A percentile compares a stretch with the other conserved stretches of the same genome.
These are phyloP conservation scores for Microcebus ravelobensis DNA, from an alignment of 2,113 vertebrate species.

Conservation along the genomic window DNA sequence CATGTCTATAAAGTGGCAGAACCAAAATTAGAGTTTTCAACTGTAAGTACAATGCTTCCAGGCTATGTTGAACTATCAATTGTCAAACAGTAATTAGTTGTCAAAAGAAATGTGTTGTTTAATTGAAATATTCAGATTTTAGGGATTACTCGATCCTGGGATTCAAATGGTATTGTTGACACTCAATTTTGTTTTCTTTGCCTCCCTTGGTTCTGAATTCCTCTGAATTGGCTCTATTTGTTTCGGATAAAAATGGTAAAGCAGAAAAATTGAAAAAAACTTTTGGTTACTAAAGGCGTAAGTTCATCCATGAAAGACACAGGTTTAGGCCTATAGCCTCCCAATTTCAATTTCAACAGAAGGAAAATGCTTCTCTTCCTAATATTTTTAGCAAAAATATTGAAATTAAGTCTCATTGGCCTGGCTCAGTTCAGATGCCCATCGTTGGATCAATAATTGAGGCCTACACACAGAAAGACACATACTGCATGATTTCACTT, in stretches of 20 bases:
- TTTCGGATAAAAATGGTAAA: not conserved
- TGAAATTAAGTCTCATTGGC: not conserved
- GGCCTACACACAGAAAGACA: not conserved
- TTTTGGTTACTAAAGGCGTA: not conserved
- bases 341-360: not conserved
- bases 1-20: not conserved
- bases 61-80: no score
- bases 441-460: not conserved
- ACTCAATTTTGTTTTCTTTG: not conserved
- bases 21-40: not conserved
- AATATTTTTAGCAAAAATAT: not conserved
- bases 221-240: not conserved
- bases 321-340: not conserved
- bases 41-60: not conserved
- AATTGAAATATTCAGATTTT: not conserved
- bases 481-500: not conserved
- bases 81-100: not conserved
- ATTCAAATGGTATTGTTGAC: not conserved
- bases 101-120: not conserved
- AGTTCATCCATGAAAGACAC: not conserved
- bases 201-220: not conserved
- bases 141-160: not conserved
- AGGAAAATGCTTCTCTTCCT: not conserved
- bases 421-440: not conserved
- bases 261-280: not conserved